Percentiles rank a stretch among this genome's conserved stretches.
Conservation (phyloP, 2,888 invertebrate genomes). For the Norana najaformis region DNA sequence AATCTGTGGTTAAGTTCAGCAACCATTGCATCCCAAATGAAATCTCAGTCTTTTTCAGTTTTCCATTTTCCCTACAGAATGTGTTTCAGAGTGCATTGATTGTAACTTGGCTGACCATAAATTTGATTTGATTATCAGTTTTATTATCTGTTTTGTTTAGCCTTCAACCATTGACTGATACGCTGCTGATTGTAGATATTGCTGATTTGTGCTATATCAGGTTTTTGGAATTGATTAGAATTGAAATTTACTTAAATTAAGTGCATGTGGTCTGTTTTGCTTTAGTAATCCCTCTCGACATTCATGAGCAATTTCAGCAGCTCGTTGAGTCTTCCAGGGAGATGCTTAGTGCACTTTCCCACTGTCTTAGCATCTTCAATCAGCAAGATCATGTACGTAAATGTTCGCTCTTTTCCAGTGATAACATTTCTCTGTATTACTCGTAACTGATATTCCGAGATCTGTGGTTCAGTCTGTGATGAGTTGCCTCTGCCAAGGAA, state of each 20-base stretch:
- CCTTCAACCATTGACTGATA: too few species aligned
- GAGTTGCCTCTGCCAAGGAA: too few species aligned
- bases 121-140: too few species aligned
- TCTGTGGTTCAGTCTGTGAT: neutral
- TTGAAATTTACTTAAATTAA: too few species aligned
- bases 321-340: slow-evolving; percentile 69
- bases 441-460: neutral
- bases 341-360: slow-evolving; percentile 68
- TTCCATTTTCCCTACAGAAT: too few species aligned
- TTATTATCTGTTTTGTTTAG: too few species aligned
- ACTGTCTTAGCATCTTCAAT: slow-evolving; percentile 70
- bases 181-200: too few species aligned
- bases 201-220: too few species aligned
- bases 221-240: neutral
- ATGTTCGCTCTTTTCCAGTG: neutral
- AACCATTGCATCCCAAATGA: too few species aligned
- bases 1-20: neutral
- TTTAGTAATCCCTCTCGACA: slow-evolving; percentile 46
- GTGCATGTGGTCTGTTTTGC: neutral
- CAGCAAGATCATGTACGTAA: slow-evolving; percentile 70
- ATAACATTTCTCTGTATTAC: neutral
- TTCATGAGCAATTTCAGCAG: slow-evolving; percentile 67
- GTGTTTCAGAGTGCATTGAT: too few species aligned
- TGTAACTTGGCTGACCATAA: too few species aligned
- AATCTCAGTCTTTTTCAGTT: too few species aligned